phyloP scores from a whole-genome alignment of 2,888 invertebrate genomes.

The Stenichneumon culpator region DNA sequence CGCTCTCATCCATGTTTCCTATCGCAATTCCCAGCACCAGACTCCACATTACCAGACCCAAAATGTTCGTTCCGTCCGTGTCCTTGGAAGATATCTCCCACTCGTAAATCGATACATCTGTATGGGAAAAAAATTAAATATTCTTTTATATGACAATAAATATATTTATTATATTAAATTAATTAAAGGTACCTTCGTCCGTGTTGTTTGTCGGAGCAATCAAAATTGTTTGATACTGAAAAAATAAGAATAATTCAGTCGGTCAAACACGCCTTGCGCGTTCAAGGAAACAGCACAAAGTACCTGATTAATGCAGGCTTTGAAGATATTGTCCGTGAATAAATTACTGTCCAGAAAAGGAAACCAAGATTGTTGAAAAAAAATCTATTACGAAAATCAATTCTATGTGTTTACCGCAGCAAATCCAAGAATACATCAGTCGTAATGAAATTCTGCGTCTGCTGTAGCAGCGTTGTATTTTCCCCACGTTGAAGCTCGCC shows the following conservation, averaged over 20 bases:
- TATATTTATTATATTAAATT: not conserved
- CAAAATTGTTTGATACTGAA: conserved; percentile 88
- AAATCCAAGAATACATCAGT: conserved; percentile 96
- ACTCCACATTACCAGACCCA: conserved; percentile 94
- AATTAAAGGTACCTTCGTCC: conserved; percentile 70
- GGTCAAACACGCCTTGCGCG: not conserved
- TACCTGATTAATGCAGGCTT: conserved; percentile 90
- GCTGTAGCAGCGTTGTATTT: conserved; percentile 51
- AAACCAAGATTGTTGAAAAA: conserved; percentile 22
- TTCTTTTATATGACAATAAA: not conserved
- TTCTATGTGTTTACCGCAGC: conserved; percentile 87
- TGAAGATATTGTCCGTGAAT: conserved; percentile 95
- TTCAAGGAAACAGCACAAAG: conserved; percentile 42
- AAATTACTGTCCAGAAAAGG: conserved; percentile 88
- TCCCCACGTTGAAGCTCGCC: conserved; percentile 85
- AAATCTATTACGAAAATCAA: conserved; percentile 26
- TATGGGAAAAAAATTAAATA: not conserved
- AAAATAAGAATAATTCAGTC: conserved; percentile 27
- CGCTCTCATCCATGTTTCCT: conserved; percentile 92
- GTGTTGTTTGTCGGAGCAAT: conserved; percentile 81
- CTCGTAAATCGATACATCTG: conserved; percentile 63
- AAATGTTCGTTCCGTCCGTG: conserved; percentile 92
- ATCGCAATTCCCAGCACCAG: conserved; percentile 95
- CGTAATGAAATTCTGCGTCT: conserved; percentile 89
- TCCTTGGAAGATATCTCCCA: conserved; percentile 91